A percentile compares a stretch with the other conserved stretches of the same genome.
phyloP scores from a whole-genome alignment of 2,888 invertebrate genomes.

The Nephrotoma guestfalica region DNA sequence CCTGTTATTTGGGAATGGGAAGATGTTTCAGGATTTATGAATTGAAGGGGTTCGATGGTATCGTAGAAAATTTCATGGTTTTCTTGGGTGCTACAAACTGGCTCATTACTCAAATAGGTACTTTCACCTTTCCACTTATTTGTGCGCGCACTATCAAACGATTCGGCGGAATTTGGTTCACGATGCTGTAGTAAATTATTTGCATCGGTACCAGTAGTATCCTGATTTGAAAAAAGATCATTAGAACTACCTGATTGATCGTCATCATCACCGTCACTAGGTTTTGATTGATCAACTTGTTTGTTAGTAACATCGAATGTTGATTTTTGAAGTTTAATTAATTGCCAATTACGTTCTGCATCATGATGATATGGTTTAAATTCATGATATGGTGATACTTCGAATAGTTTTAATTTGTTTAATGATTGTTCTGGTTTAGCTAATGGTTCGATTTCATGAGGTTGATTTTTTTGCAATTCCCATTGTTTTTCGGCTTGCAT shows the following conservation, averaged over 20 bases:
- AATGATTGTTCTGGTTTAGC: background rate
- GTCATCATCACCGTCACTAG: background rate
- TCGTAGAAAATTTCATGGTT: background rate
- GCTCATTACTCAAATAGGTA: background rate
- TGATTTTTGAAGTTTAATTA: background rate
- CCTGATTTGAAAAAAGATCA: background rate
- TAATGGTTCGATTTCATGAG: background rate
- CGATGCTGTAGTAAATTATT: background rate
- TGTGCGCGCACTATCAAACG: background rate
- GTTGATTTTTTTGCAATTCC: background rate
- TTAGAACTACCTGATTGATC: conserved; percentile 4
- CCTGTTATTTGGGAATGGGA: background rate
- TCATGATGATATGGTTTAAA: conserved; percentile 44
- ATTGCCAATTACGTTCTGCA: conserved; percentile 43
- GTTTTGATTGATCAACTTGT: background rate
- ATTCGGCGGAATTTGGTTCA: background rate
- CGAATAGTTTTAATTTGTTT: background rate
- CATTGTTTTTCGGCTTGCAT: background rate
- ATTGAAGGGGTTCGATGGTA: background rate
- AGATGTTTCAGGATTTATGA: background rate
- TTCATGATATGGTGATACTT: background rate
- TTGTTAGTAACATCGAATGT: background rate
- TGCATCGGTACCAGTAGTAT: background rate
- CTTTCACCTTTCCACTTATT: conserved; percentile 3
- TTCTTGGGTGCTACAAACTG: conserved; percentile 3